Evolutionary conservation across 2,797 vertebrate genomes (phyloP).

Genomic region (Cuculus canorus): DNA sequence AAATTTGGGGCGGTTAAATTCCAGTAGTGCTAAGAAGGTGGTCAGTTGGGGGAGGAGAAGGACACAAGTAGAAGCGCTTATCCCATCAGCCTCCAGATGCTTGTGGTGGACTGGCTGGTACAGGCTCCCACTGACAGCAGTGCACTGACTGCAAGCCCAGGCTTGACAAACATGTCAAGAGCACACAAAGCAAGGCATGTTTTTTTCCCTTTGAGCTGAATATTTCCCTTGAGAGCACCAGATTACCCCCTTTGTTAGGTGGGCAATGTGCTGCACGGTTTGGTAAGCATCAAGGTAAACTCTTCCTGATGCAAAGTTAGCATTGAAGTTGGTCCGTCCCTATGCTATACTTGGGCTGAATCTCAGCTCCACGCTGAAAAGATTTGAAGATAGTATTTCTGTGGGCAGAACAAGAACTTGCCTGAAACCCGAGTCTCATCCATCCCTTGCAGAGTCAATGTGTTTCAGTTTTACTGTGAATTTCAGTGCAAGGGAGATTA

Average conservation of each 20-base stretch:
- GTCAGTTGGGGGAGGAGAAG: neutral
- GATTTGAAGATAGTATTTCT: neutral
- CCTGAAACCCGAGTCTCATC: constrained; percentile 21
- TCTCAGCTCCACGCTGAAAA: neutral
- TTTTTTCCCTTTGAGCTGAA: neutral
- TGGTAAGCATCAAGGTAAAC: neutral
- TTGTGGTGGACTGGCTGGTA: neutral
- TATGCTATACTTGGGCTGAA: neutral
- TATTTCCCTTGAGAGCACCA: neutral
- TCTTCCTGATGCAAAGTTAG: neutral
- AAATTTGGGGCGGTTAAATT: neutral
- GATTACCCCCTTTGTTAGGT: neutral
- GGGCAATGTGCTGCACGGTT: neutral
- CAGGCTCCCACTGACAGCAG: neutral
- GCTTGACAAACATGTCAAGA: neutral
- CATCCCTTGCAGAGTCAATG: neutral
- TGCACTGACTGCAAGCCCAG: neutral
- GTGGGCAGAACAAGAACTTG: neutral
- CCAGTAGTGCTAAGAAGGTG: neutral
- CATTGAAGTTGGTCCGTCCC: neutral
- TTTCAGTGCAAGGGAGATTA: neutral
- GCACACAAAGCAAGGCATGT: neutral
- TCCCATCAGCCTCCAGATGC: neutral
- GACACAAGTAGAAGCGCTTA: neutral
- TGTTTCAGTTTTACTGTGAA: constrained; percentile 49